Conservation (phyloP, 30 jellyfish, hydroid and myxozoan species). For the Aurelia aurita region DNA sequence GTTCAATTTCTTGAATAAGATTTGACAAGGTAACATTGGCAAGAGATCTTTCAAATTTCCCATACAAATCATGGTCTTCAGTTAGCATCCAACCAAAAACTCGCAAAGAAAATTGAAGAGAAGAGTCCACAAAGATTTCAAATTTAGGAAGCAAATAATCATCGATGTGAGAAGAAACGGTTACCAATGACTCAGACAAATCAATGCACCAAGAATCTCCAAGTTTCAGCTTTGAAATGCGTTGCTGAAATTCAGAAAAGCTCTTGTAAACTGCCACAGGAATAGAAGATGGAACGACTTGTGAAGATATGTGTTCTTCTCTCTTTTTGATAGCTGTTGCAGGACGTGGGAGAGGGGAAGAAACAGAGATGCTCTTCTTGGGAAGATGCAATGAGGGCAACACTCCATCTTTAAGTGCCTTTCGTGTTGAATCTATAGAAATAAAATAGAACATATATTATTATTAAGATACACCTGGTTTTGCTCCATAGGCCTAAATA, state of each 20-base stretch:
- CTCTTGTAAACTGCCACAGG: constrained; percentile 16
- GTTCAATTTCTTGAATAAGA: neutral
- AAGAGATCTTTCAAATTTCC: neutral
- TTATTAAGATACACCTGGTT: neutral
- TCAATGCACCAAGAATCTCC: neutral
- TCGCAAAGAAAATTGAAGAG: constrained; percentile 23
- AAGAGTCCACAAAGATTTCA: too few species aligned
- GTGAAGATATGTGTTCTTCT: constrained; percentile 25
- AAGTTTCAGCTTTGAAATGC: constrained; percentile 29
- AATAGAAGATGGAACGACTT: neutral
- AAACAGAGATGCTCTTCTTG: constrained; percentile 29
- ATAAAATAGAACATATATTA: too few species aligned
- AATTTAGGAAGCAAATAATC: too few species aligned
- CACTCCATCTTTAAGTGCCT: constrained; percentile 50
- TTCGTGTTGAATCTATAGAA: constrained; percentile 50
- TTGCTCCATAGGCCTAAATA: neutral
- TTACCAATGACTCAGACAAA: too few species aligned
- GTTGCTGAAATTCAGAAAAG: constrained; percentile 28
- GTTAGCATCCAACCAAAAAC: constrained; percentile 55
- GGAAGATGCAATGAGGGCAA: constrained; percentile 50
- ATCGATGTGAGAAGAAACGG: too few species aligned
- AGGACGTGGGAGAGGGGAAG: constrained; percentile 53
- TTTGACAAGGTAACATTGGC: neutral
- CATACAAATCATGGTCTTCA: too few species aligned
- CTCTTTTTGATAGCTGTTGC: constrained; percentile 43